phyloP scores from a whole-genome alignment of 2,113 vertebrate genomes.

The Ctenodactylus gundi region DNA sequence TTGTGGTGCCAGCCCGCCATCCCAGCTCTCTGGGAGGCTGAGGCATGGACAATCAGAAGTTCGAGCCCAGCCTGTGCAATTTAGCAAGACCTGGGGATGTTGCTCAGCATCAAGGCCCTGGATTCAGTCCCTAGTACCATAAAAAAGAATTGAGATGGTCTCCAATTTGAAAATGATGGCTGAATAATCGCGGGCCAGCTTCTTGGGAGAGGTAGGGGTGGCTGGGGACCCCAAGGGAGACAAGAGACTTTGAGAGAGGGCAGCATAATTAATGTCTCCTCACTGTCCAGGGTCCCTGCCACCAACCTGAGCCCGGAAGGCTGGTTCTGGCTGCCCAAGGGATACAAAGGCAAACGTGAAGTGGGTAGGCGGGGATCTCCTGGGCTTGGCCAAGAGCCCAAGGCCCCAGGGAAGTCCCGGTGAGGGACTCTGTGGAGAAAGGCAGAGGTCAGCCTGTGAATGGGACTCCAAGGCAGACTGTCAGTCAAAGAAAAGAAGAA shows the following conservation, averaged over 20 bases:
- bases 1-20: no score
- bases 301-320: not conserved
- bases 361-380: not conserved
- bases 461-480: constrained; percentile 51
- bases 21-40: no score
- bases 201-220: not conserved
- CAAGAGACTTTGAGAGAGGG: constrained; percentile 17
- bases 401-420: not conserved
- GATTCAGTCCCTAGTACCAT: no score
- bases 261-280: not conserved
- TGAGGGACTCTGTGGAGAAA: not conserved
- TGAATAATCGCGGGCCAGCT: constrained; percentile 51
- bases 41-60: no score
- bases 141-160: constrained; percentile 73
- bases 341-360: not conserved
- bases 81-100: no score
- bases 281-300: not conserved
- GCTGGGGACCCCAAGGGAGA: not conserved
- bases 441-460: constrained; percentile 59
- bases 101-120: no score
- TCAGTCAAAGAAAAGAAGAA: constrained; percentile 67
- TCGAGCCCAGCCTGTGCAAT: no score
- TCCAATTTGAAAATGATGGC: constrained; percentile 69
- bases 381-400: not conserved
- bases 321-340: not conserved